Base-by-base conservation (phyloP, 2,888 invertebrate genomes). In the Mythimna vitellina region DNA sequence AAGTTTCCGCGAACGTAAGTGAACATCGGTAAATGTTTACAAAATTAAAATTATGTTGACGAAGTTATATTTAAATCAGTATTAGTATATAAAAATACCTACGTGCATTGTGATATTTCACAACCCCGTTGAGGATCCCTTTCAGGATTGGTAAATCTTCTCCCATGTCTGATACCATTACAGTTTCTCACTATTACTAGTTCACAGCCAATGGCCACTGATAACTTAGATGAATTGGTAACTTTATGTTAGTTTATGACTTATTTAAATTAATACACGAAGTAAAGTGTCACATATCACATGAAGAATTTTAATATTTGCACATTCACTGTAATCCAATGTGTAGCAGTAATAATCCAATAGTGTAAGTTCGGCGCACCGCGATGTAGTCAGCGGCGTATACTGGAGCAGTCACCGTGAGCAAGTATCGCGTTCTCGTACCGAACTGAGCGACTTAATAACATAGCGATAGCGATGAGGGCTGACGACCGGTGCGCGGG, bases 41-140 rank as follows among this genome's bases (percentile, higher is more conserved):
- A 64, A 65, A 63, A 22, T 54, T 17, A n/a, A 57, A 63, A 71
- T 65, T 35, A 65, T 49, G 25, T 69, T 22, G 1, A 61, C 25
- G 42, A 70, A 56, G 42, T 53, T 54, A 17, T 25, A 8, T 67
- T 46, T 46, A 5, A 42, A 63, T 62, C 2, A 65, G 20, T 56
- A 65, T 51, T 61, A 54, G 22, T 25, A 29, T 71, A 78, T 76
- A 86, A 81, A 86, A 90, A 96, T 96, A 98, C 98, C 96, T 98
- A 98, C 98, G 98, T 97, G 98, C 98, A 97, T 98, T 98, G 96
- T 98, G 98, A 96, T 98, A 98, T 96, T 98, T 98, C 94, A 98
- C 98, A 92, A 98, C 98, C 92, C 98, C 98, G 93, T 98, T 98
- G 89, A 98, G 97, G 95, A 98, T 98, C 92, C 98, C 98, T 96